A percentile compares a stretch with the other conserved stretches of the same genome.
Evolutionary conservation across 1,140 invertebrate genomes (phyloP).

Genomic region (Pogonomyrmex barbatus): DNA sequence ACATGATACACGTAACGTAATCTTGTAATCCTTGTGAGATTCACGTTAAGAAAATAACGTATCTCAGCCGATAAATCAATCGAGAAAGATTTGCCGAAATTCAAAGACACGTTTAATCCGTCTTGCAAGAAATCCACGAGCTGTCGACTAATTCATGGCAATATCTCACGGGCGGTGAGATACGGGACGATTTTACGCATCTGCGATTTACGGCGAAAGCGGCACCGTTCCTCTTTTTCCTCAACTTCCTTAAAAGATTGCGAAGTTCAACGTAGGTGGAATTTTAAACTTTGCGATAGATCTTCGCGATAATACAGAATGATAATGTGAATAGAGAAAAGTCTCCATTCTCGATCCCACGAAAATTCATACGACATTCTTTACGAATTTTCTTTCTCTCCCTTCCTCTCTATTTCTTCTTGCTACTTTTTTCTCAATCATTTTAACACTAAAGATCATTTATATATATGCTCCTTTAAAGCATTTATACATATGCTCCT

Average conservation of each 20-base stretch:
- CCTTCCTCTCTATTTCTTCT: not conserved
- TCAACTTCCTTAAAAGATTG: constrained; percentile 39
- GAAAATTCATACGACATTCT: not conserved
- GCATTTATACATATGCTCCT: not conserved
- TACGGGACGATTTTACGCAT: constrained; percentile 15
- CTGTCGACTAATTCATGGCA: constrained; percentile 17
- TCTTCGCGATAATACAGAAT: constrained; percentile 6
- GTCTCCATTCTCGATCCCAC: not conserved
- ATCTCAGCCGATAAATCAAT: not conserved
- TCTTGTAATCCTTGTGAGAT: not conserved
- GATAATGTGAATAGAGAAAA: not conserved
- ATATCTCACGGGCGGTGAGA: constrained; percentile 16
- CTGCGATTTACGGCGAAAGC: constrained; percentile 26
- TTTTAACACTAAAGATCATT: not conserved
- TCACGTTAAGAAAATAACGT: not conserved
- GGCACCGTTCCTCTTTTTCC: not conserved
- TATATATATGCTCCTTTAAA: not conserved
- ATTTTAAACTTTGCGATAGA: constrained; percentile 32
- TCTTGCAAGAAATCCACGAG: constrained; percentile 22
- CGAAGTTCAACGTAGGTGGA: constrained; percentile 1
- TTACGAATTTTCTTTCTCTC: not conserved
- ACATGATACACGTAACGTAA: too few species aligned
- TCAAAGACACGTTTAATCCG: not conserved
- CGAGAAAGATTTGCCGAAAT: not conserved
- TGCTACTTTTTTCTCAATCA: not conserved